These are phyloP conservation scores for Hycleus phaleratus DNA, from an alignment of 1,140 invertebrate species.

Conservation along the genomic window DNA sequence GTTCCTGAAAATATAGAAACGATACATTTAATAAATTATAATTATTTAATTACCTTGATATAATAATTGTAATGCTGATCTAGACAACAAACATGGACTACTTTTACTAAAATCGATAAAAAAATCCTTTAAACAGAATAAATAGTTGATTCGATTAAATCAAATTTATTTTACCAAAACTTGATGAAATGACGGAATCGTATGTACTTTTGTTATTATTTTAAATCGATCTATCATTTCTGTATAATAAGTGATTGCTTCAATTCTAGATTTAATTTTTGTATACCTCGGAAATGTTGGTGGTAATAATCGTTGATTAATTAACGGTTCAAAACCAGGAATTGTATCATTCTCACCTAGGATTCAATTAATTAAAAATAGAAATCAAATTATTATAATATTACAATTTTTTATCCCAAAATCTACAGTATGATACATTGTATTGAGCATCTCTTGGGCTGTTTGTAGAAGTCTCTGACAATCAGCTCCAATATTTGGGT, in stretches of 20 bases:
- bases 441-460: slow-evolving; percentile 67
- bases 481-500: slow-evolving; percentile 49
- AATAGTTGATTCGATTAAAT: not conserved
- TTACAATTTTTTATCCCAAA: slow-evolving; percentile 47
- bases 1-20: slow-evolving; percentile 39
- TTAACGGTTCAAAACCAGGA: slow-evolving; percentile 90
- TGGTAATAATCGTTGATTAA: slow-evolving; percentile 89
- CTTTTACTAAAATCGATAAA: slow-evolving; percentile 87
- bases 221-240: slow-evolving; percentile 73
- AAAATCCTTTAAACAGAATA: slow-evolving; percentile 65
- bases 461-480: slow-evolving; percentile 62
- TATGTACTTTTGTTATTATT: slow-evolving; percentile 74
- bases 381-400: not conserved
- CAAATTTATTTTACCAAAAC: slow-evolving; percentile 58
- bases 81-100: slow-evolving; percentile 87
- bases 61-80: slow-evolving; percentile 81
- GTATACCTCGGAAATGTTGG: slow-evolving; percentile 98
- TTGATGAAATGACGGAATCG: slow-evolving; percentile 69
- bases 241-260: slow-evolving; percentile 79
- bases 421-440: slow-evolving; percentile 68
- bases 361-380: slow-evolving; percentile 6
- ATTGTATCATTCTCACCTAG: slow-evolving; percentile 32
- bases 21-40: slow-evolving; percentile 44
- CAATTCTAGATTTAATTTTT: slow-evolving; percentile 76
- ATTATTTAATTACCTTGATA: slow-evolving; percentile 49